A percentile compares a stretch with the other conserved stretches of the same genome.
These are phyloP conservation scores for Drosophila borborema DNA, from an alignment of 2,888 invertebrate species.

Conservation along the genomic window DNA sequence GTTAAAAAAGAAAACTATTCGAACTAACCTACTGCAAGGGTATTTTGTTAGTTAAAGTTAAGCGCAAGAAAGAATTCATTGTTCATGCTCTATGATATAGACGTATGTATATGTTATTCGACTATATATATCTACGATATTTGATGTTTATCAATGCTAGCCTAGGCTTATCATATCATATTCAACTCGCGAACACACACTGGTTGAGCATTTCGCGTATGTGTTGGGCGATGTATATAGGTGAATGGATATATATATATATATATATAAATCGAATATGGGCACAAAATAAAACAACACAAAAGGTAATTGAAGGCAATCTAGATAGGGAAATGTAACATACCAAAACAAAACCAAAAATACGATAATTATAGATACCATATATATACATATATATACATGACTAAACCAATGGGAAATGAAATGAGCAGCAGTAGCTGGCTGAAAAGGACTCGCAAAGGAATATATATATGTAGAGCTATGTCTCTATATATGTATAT, in stretches of 20 bases:
- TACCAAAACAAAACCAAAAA: constrained; percentile 23
- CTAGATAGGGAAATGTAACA: constrained; percentile 81
- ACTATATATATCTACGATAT: constrained; percentile 32
- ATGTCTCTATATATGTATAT: not conserved
- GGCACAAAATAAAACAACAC: constrained; percentile 45
- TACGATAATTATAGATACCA: not conserved
- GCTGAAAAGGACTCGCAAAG: constrained; percentile 11
- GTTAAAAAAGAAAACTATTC: constrained; percentile 15
- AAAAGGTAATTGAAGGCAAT: constrained; percentile 81
- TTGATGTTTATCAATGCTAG: constrained; percentile 41
- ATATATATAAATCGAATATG: constrained; percentile 30
- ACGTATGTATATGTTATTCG: not conserved
- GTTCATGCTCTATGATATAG: constrained; percentile 8
- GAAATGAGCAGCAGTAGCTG: constrained; percentile 6
- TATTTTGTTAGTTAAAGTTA: constrained; percentile 28
- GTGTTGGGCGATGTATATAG: constrained; percentile 16
- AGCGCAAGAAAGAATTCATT: not conserved
- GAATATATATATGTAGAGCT: constrained; percentile 8
- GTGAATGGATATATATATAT: constrained; percentile 2
- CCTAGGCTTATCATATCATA: constrained; percentile 67
- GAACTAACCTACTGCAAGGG: constrained; percentile 34
- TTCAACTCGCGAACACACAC: constrained; percentile 14
- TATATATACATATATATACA: constrained; percentile 18
- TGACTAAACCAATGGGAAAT: not conserved
- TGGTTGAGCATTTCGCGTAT: not conserved